Conservation (phyloP, 2,113 vertebrate species). For the Bostrychus sinensis region DNA sequence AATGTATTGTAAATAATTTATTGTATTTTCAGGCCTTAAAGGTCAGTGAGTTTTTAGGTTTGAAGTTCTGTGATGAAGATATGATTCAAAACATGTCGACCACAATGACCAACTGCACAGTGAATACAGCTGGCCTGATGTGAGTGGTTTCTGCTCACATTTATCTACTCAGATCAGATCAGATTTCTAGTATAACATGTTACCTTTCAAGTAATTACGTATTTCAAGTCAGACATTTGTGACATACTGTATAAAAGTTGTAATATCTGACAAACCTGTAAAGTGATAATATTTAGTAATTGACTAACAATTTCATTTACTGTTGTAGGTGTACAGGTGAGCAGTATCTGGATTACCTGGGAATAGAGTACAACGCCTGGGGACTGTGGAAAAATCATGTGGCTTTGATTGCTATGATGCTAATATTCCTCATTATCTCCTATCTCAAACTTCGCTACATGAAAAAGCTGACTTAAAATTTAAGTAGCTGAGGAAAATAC, state of each 20-base stretch:
- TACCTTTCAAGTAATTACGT: background rate
- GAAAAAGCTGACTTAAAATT: conserved; percentile 86
- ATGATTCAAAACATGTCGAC: conserved; percentile 19
- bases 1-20: background rate
- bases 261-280: background rate
- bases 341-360: conserved; percentile 80
- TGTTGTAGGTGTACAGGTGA: conserved; percentile 84
- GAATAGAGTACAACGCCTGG: conserved; percentile 85
- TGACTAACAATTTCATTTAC: background rate
- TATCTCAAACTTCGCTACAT: conserved; percentile 89
- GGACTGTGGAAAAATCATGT: conserved; percentile 90
- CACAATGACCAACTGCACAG: conserved; percentile 12
- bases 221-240: background rate
- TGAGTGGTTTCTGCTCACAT: conserved; percentile 48
- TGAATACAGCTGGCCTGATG: conserved; percentile 43
- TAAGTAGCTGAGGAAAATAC: background rate
- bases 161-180: too few species aligned
- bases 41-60: conserved; percentile 87
- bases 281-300: background rate
- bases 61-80: conserved; percentile 79
- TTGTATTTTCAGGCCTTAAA: conserved; percentile 83
- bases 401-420: conserved; percentile 82
- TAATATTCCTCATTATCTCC: conserved; percentile 84
- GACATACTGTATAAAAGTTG: background rate
- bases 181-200: background rate